Evolutionary conservation across 2,888 invertebrate genomes (phyloP), one percentile per base, ranked within the genome.

Genomic region (Cyclophora albipunctata): DNA sequence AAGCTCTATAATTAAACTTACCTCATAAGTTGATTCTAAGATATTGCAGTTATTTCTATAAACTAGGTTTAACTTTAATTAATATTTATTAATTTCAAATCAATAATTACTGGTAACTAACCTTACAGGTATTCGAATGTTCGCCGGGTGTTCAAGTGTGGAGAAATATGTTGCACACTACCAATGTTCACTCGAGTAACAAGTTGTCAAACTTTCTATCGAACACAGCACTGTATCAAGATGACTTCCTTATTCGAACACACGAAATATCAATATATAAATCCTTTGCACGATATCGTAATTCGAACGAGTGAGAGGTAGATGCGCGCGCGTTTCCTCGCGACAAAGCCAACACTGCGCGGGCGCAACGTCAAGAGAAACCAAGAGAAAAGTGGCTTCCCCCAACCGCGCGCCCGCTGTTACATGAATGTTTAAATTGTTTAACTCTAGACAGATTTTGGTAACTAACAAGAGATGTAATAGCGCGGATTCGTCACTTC

Each of bases 331-430:
- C 72, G 70, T 69, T 64, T 67, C 62, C 59, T 67, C 61, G 67
- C 75, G 75, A 67, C 72, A 67, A 59, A 71, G 60, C 64, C 59
- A 57, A 55, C 59, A 82, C 86, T 84, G 84, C 77, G 78, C 73
- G 67, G 61, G 78, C 73, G 76, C 69, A 58, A 57, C 52, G 57
- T 52, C 54, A 55, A 66, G 85, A 76, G 86, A 85, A 85, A 87
- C 84, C 83, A 73, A 79, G 83, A 83, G 87, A 85, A 86, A 85
- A 80, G 84, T 78, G 71, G 74, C 53, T 51, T 51, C 46, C 54
- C 75, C 77, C 76, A 73, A 67, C 69, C 62, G 64, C 71, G 62
- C 71, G 65, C 54, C 69, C 69, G 71, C 65, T 71, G 77, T 87
- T 87, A 86, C 85, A 85, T 86, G 84, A 83, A 78, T 76, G 71